Evolutionary conservation across 2,888 invertebrate genomes (phyloP), one percentile per base, ranked within the genome.

Genomic region (Microctonus hyperodae): DNA sequence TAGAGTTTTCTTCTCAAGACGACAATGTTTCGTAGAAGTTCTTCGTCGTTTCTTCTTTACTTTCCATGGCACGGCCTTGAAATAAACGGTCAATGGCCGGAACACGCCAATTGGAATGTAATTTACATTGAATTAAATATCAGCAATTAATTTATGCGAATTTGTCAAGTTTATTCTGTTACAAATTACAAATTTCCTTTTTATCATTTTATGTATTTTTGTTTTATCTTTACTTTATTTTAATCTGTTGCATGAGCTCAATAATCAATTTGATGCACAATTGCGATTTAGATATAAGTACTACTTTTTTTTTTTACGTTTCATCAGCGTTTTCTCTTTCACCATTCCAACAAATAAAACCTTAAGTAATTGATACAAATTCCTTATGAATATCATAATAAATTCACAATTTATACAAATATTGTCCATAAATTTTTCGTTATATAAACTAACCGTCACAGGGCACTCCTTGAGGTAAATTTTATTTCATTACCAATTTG

Each of bases 51-150:
- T 56, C 56, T 50, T 53, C 58, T 60, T 53, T 63, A 66, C 16
- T 58, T 62, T 64, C 65, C 59, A 28, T 59, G 61, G 23, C 56
- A 65, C 64, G 69, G 63, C 73, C 73, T 73, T 71, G 73, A 72
- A 74, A 73, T 74, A 69, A 71, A 72, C 76, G 76, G 73, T 71
- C 72, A 73, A 69, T 69, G 74, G 72, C 78, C 77, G 69, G 69
- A 67, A 76, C 64, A 75, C 74, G 78, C 74, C 76, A 75, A 74
- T 73, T 67, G 67, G 72, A 74, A 72, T 72, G 68, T 66, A 71
- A 73, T 75, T 74, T 74, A 72, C 71, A 73, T 71, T 69, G 16
- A n/a, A 44, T 16, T 44, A 65, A 74, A 63, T 40, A 48, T 35
- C 48, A 44, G 60, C 65, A 66, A 67, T 67, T 60, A 55, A 60